phyloP scores from a whole-genome alignment of 2,113 vertebrate genomes.

The Callionymus lyra region DNA sequence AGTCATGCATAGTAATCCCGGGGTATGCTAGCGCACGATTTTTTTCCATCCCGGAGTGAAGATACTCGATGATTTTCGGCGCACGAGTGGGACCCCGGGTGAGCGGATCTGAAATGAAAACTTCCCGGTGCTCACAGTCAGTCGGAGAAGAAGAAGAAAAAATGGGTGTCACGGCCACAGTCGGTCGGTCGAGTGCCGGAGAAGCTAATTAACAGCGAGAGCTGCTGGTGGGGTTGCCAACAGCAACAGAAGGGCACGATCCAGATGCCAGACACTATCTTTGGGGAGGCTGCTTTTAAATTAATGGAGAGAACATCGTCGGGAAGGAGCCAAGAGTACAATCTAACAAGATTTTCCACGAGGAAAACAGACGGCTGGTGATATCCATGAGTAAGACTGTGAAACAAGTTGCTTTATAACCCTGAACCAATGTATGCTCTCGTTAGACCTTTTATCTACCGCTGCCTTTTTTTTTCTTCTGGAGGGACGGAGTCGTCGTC shows the following conservation, averaged over 20 bases:
- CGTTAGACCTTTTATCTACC: too few species aligned
- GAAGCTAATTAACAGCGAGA: slow-evolving; percentile 41
- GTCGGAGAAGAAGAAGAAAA: slow-evolving; percentile 22
- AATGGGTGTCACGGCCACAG: slow-evolving; percentile 14
- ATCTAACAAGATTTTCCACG: slow-evolving; percentile 3
- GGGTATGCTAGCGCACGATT: slow-evolving; percentile 46
- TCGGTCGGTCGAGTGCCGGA: slow-evolving; percentile 24
- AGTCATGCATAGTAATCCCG: slow-evolving; percentile 51
- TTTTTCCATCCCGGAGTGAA: slow-evolving; percentile 21
- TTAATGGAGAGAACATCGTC: slow-evolving; percentile 23
- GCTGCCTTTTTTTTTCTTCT: too few species aligned
- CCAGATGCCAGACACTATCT: slow-evolving; percentile 39
- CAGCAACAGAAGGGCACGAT: slow-evolving; percentile 36
- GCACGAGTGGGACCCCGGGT: too few species aligned
- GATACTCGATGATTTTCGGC: slow-evolving; percentile 8
- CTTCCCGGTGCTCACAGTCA: slow-evolving; percentile 26
- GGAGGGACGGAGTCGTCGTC: too few species aligned
- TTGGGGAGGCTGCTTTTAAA: slow-evolving; percentile 37
- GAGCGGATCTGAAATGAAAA: slow-evolving; percentile 26
- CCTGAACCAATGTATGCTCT: background rate
- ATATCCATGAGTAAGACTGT: too few species aligned
- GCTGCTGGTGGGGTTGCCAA: slow-evolving; percentile 26
- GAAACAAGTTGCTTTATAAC: background rate
- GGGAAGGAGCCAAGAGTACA: slow-evolving; percentile 8
- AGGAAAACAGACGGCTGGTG: background rate